These are phyloP conservation scores for Mohoua ochrocephala DNA, from an alignment of 2,113 vertebrate species.

Conservation along the genomic window DNA sequence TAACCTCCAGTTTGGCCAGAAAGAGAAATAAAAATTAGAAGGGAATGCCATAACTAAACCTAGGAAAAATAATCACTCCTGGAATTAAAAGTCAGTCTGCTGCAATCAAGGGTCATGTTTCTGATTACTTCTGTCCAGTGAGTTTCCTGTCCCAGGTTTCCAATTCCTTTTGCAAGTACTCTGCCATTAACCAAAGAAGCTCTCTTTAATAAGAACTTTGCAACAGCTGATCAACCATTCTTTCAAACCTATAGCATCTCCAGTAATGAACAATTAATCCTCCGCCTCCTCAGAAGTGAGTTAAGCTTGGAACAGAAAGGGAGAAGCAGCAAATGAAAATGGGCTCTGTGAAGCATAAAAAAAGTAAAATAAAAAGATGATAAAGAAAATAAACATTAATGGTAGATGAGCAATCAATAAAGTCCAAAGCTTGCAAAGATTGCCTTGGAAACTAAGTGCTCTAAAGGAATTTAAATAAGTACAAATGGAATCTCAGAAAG, in stretches of 20 bases:
- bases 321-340: conserved; percentile 41
- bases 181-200: background rate
- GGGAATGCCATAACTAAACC: background rate
- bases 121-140: background rate
- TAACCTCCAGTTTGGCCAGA: background rate
- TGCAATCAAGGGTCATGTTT: background rate
- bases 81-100: background rate
- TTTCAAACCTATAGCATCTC: conserved; percentile 30
- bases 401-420: conserved; percentile 46
- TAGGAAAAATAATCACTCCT: background rate
- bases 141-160: background rate
- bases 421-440: background rate
- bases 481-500: conserved; percentile 23
- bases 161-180: background rate
- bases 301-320: conserved; percentile 15
- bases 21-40: background rate
- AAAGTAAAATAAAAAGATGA: conserved; percentile 54
- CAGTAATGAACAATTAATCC: conserved; percentile 55
- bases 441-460: conserved; percentile 32
- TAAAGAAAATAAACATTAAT: conserved; percentile 53
- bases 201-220: background rate
- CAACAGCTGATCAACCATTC: background rate
- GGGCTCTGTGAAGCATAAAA: conserved; percentile 40
- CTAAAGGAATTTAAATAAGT: conserved; percentile 38
- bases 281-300: background rate